These are phyloP conservation scores for Myoxocephalus aenaeus DNA, from an alignment of 2,797 vertebrate genomes.

Conservation along the genomic window DNA sequence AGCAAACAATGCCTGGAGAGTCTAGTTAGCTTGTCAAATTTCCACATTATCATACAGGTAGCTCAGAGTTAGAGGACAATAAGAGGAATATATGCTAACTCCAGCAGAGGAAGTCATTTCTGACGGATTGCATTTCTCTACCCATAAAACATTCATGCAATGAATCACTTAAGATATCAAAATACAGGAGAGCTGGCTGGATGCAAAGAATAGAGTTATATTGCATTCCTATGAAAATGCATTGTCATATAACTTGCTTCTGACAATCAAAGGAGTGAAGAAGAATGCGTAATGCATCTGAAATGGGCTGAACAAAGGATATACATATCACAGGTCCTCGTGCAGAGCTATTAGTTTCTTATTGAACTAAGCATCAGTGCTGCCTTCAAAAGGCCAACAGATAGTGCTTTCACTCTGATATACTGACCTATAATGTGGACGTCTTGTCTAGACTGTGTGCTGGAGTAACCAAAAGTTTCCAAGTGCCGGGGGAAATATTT, in stretches of 20 bases:
- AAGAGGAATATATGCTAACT: slow-evolving; percentile 50
- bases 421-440: slow-evolving; percentile 43
- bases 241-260: slow-evolving; percentile 59
- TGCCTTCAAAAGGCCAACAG: slow-evolving; percentile 56
- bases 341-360: slow-evolving; percentile 54
- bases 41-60: slow-evolving; percentile 36
- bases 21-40: slow-evolving; percentile 35
- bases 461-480: slow-evolving; percentile 22
- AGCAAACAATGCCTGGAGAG: slow-evolving; percentile 24
- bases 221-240: slow-evolving; percentile 67
- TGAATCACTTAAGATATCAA: slow-evolving; percentile 72
- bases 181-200: slow-evolving; percentile 48
- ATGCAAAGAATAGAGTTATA: slow-evolving; percentile 51
- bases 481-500: slow-evolving; percentile 6
- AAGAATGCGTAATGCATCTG: slow-evolving; percentile 55
- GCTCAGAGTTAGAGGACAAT: slow-evolving; percentile 31
- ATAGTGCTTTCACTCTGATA: slow-evolving; percentile 44
- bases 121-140: slow-evolving; percentile 62
- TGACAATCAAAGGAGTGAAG: slow-evolving; percentile 58
- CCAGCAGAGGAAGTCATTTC: slow-evolving; percentile 40
- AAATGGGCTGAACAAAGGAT: slow-evolving; percentile 41
- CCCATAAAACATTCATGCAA: slow-evolving; percentile 74
- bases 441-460: slow-evolving; percentile 35
- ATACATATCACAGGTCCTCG: slow-evolving; percentile 57
- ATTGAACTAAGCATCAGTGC: slow-evolving; percentile 56